Evolutionary conservation across 2,797 vertebrate genomes (phyloP).

Genomic region (Channallabes apus): DNA sequence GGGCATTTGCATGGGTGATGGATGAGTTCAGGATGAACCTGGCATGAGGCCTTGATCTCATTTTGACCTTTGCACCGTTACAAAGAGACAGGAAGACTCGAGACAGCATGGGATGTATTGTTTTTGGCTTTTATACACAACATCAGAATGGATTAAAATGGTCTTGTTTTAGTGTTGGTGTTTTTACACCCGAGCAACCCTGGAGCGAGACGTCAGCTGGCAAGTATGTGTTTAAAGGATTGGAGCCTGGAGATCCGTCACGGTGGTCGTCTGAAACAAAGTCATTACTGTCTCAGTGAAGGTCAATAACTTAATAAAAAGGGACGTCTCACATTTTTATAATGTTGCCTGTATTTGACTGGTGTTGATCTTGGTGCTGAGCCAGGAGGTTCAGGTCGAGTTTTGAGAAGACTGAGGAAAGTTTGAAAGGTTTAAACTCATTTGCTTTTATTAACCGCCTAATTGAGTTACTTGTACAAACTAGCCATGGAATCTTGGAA

Average conservation of each 20-base stretch:
- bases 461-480: background rate
- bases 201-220: slow-evolving; percentile 34
- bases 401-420: background rate
- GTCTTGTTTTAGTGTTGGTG: background rate
- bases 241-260: background rate
- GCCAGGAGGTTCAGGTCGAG: background rate
- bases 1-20: background rate
- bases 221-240: background rate
- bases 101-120: background rate
- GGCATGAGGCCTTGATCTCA: slow-evolving; percentile 31
- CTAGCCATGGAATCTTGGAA: background rate
- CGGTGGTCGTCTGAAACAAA: background rate
- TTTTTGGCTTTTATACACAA: background rate
- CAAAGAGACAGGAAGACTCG: slow-evolving; percentile 9
- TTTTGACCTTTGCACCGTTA: background rate
- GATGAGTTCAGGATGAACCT: slow-evolving; percentile 55
- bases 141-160: background rate
- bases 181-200: background rate
- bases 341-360: background rate
- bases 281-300: slow-evolving; percentile 3
- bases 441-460: background rate
- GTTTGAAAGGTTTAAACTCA: background rate
- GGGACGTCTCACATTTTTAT: background rate
- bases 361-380: slow-evolving; percentile 1
- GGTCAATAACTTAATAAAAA: slow-evolving; percentile 4